A percentile compares a stretch with the other conserved stretches of the same genome.
These are phyloP conservation scores for Ochropacha duplaris DNA, from an alignment of 2,888 invertebrate species.

Conservation along the genomic window DNA sequence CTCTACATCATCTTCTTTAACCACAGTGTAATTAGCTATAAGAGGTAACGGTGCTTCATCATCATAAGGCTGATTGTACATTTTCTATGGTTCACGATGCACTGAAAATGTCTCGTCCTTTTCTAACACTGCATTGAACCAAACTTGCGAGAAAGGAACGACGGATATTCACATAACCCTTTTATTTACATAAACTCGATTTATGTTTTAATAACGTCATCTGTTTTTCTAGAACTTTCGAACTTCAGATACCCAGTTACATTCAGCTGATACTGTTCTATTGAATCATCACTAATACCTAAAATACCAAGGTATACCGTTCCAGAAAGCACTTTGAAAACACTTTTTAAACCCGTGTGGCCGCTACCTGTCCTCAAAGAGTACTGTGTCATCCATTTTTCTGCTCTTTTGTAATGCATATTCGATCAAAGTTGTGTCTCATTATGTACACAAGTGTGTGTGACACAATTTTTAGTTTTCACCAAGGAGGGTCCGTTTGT, in stretches of 20 bases:
- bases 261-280: neutral
- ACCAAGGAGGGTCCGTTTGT: conserved; percentile 38
- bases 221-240: neutral
- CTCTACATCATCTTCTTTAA: conserved; percentile 65
- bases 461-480: conserved; percentile 61
- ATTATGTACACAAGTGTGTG: conserved; percentile 75
- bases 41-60: conserved; percentile 69
- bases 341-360: conserved; percentile 32
- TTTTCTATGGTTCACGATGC: conserved; percentile 20
- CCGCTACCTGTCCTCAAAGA: conserved; percentile 48
- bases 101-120: conserved; percentile 10
- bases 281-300: neutral
- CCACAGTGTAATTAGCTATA: conserved; percentile 66
- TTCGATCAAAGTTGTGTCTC: conserved; percentile 67
- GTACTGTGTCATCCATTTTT: conserved; percentile 73
- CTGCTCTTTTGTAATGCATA: conserved; percentile 77
- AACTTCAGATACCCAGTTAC: neutral
- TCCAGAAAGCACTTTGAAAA: conserved; percentile 4
- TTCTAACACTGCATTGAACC: conserved; percentile 6
- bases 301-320: conserved; percentile 1
- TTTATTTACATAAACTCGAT: too few relatives aligned
- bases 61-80: conserved; percentile 68
- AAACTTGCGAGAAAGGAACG: neutral
- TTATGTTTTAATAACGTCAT: neutral
- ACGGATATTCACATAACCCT: neutral